These are phyloP conservation scores for Poeciliopsis prolifica DNA, from an alignment of 2,113 vertebrate genomes.

Conservation along the genomic window DNA sequence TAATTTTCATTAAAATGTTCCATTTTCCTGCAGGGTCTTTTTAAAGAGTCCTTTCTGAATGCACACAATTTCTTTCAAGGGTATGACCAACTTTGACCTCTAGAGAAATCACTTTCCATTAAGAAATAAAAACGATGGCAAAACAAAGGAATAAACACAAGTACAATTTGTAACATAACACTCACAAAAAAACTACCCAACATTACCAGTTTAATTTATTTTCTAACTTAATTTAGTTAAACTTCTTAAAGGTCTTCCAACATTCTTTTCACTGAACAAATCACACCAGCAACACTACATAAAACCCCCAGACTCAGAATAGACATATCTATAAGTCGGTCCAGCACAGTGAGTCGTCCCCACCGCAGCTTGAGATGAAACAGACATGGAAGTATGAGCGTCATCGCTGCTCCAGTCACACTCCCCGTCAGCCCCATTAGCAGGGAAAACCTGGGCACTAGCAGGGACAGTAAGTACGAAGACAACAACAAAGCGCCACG, in stretches of 20 bases:
- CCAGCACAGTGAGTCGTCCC: conserved; percentile 64
- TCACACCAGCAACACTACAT: conserved; percentile 78
- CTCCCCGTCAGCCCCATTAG: conserved; percentile 85
- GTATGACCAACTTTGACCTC: too few relatives aligned
- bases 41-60: too few relatives aligned
- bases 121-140: too few relatives aligned
- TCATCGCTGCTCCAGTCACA: conserved; percentile 79
- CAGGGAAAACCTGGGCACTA: conserved; percentile 81
- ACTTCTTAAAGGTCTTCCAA: conserved; percentile 57
- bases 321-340: conserved; percentile 74
- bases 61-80: too few relatives aligned
- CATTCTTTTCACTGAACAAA: conserved; percentile 81
- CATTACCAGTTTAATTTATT: too few relatives aligned
- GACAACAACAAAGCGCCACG: conserved; percentile 77
- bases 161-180: neutral
- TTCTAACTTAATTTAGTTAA: neutral
- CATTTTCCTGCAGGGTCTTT: too few relatives aligned
- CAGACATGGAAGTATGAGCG: conserved; percentile 83
- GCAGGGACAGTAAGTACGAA: conserved; percentile 78
- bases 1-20: too few relatives aligned
- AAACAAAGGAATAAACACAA: neutral
- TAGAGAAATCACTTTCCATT: too few relatives aligned
- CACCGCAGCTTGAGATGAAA: conserved; percentile 84
- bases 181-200: neutral
- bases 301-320: conserved; percentile 80